phyloP scores from a whole-genome alignment of 30 jellyfish, hydroid and myxozoan species.

The Turritopsis rubra region DNA sequence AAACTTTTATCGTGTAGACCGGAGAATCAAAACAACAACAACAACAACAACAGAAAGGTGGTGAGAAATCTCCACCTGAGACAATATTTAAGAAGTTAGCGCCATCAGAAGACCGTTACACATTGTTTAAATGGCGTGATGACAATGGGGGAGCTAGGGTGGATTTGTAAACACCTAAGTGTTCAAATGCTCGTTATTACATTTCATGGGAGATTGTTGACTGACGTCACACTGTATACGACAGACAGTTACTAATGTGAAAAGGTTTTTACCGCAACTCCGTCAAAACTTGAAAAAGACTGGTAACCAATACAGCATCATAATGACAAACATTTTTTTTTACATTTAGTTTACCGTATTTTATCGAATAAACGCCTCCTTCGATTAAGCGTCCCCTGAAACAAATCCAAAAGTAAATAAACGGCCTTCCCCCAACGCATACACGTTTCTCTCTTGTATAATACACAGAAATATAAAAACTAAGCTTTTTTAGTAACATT shows the following conservation, averaged over 20 bases:
- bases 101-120: conserved; percentile 94
- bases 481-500: too few relatives aligned
- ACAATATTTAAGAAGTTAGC: conserved; percentile 72
- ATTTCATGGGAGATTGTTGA: not conserved
- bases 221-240: not conserved
- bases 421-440: too few relatives aligned
- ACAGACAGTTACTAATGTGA: too few relatives aligned
- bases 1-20: not conserved
- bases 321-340: too few relatives aligned
- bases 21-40: not conserved
- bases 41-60: not conserved
- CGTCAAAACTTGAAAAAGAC: not conserved
- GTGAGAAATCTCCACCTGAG: conserved; percentile 83
- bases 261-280: not conserved
- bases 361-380: too few relatives aligned
- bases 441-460: too few relatives aligned
- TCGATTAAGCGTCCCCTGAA: too few relatives aligned
- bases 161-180: conserved; percentile 8
- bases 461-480: too few relatives aligned
- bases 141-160: conserved; percentile 22
- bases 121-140: conserved; percentile 73
- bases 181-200: not conserved
- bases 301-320: too few relatives aligned
- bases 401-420: too few relatives aligned
- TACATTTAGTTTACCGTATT: too few relatives aligned